Evolutionary conservation across 2,888 invertebrate species (phyloP), one percentile per base, ranked within the genome.

Genomic region (Deilephila elpenor): DNA sequence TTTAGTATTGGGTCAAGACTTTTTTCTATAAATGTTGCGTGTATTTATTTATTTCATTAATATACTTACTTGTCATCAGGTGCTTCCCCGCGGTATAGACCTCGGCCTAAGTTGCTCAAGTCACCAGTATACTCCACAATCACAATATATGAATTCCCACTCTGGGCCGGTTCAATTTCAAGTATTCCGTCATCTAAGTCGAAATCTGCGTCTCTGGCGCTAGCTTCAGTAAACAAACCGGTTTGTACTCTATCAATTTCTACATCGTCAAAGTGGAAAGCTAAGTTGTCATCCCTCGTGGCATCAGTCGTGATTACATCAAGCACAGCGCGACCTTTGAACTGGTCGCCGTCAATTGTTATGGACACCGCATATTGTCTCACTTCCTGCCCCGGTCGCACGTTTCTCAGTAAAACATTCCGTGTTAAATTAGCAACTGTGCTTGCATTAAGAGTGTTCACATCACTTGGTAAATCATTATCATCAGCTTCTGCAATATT

Each of bases 41-140:
- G n/a, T 56, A 32, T 29, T 60, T 60, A 29, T 25, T 60, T 11
- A 51, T 14, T 51, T 51, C 19, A 56, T 32, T 29, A 32, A 34
- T 73, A 71, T 75, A 79, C 73, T 85, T 87, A 84, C 86, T 79
- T 74, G 70, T 80, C 78, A 72, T 78, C 44, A 44, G 44, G 71
- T 32, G 77, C 86, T 34, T 71, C 71, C 78, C 87, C 88, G 75
- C 76, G 72, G 73, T 84, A 88, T 0, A 91, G 76, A 29, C 91
- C 93, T 32, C 14, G 62, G 32, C 88, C 88, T 74, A 71, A 73
- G 19, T 64, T 76, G 0, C 79, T 64, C 6, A 92, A 64, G 11
- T 71, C 71, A 70, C 86, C 89, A 25, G 82, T 82, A 75, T 91
- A 93, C 72, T 88, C 85, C 32, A 93, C 84, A 11, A 89, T 77